phyloP scores from a whole-genome alignment of 2,888 invertebrate genomes.

The Hydropsyche betteni region DNA sequence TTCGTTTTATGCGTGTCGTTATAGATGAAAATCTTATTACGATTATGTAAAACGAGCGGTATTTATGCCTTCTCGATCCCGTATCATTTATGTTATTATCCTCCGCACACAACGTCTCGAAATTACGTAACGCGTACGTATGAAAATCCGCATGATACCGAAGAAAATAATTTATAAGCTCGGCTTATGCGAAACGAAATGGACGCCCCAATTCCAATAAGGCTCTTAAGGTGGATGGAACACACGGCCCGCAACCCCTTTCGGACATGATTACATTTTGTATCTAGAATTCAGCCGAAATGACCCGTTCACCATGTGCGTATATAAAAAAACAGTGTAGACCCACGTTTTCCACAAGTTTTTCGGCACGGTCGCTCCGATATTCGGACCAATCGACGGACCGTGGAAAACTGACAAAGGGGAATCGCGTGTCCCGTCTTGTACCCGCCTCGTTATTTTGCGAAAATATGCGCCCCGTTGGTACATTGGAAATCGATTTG shows the following conservation, averaged over 20 bases:
- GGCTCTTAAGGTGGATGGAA: slow-evolving; percentile 40
- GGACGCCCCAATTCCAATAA: slow-evolving; percentile 45
- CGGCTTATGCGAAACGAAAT: slow-evolving; percentile 41
- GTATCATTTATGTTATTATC: slow-evolving; percentile 22
- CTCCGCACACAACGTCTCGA: slow-evolving; percentile 11
- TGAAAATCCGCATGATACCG: slow-evolving; percentile 35
- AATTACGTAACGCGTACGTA: slow-evolving; percentile 33
- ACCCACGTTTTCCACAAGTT: not conserved
- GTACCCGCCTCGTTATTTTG: slow-evolving; percentile 4
- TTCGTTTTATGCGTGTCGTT: not conserved
- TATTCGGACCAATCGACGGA: slow-evolving; percentile 2
- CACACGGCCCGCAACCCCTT: slow-evolving; percentile 28
- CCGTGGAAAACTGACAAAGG: slow-evolving; percentile 21
- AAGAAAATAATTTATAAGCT: slow-evolving; percentile 38
- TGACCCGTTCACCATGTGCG: not conserved
- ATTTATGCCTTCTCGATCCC: slow-evolving; percentile 4
- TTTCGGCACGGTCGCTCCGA: not conserved
- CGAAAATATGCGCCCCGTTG: not conserved
- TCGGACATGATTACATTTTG: slow-evolving; percentile 42
- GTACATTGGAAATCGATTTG: too few relatives aligned
- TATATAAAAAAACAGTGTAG: too few relatives aligned
- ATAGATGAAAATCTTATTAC: not conserved
- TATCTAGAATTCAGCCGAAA: slow-evolving; percentile 22
- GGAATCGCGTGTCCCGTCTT: slow-evolving; percentile 10
- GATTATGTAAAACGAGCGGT: not conserved